Evolutionary conservation across 1,140 invertebrate species (phyloP).

Genomic region (Gryon sp.): DNA sequence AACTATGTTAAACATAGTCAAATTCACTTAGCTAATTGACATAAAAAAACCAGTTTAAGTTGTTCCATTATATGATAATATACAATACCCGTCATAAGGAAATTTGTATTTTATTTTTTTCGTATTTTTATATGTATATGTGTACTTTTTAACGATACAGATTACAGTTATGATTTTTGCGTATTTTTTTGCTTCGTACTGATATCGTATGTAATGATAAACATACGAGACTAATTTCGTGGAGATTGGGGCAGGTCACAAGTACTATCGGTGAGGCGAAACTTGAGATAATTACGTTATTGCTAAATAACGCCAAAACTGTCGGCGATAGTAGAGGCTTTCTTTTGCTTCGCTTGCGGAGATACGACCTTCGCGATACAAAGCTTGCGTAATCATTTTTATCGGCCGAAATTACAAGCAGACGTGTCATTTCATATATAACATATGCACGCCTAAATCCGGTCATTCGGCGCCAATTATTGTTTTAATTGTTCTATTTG

Average conservation of each 20-base stretch:
- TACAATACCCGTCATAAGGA: too few species aligned
- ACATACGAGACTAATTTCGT: conserved; percentile 68
- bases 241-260: conserved; percentile 74
- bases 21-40: too few species aligned
- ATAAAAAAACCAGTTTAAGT: too few species aligned
- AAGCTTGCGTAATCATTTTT: conserved; percentile 76
- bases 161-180: too few species aligned
- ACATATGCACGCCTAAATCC: too few species aligned
- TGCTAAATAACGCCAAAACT: conserved; percentile 57
- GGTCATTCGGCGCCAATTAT: conserved; percentile 14
- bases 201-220: conserved; percentile 40
- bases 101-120: too few species aligned
- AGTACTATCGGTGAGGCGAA: conserved; percentile 49
- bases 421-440: too few species aligned
- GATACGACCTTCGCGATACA: conserved; percentile 73
- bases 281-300: conserved; percentile 41
- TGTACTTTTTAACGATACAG: too few species aligned
- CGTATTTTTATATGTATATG: not conserved
- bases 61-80: too few species aligned
- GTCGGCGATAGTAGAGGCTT: conserved; percentile 37
- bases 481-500: too few species aligned
- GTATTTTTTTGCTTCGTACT: conserved; percentile 26
- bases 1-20: too few species aligned
- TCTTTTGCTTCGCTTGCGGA: conserved; percentile 27
- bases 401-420: conserved; percentile 74